These are phyloP conservation scores for Drosophila differens DNA, from an alignment of 2,888 invertebrate species.

Conservation along the genomic window DNA sequence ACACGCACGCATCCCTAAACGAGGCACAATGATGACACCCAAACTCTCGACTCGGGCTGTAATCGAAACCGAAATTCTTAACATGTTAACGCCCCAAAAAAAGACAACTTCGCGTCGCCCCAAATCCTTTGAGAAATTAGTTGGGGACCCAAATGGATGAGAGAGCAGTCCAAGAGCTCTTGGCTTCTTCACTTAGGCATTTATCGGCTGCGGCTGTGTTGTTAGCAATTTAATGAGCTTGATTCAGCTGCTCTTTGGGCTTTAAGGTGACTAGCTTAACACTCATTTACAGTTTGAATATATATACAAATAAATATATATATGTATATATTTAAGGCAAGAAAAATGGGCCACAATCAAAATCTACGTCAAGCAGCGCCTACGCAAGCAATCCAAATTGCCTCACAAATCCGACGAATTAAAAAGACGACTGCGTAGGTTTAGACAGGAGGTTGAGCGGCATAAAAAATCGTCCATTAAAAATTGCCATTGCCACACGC, in stretches of 20 bases:
- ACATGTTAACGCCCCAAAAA: constrained; percentile 55
- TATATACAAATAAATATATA: not conserved
- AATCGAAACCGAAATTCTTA: constrained; percentile 58
- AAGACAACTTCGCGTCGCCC: constrained; percentile 46
- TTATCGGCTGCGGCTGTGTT: constrained; percentile 17
- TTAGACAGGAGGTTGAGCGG: not conserved
- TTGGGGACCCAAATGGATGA: constrained; percentile 22
- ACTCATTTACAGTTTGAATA: constrained; percentile 11
- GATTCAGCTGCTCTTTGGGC: constrained; percentile 14
- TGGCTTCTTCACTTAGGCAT: constrained; percentile 39
- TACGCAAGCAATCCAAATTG: constrained; percentile 59
- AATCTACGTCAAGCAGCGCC: constrained; percentile 23
- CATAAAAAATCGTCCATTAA: constrained; percentile 42
- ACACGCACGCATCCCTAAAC: not conserved
- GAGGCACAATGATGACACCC: constrained; percentile 23
- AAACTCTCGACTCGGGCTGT: constrained; percentile 14
- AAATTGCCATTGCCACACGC: constrained; percentile 50
- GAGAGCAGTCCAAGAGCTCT: constrained; percentile 10
- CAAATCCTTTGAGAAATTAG: constrained; percentile 79
- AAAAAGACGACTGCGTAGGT: constrained; percentile 2
- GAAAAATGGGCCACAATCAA: constrained; percentile 26
- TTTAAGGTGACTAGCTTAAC: constrained; percentile 12
- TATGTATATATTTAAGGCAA: constrained; percentile 3
- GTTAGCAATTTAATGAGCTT: constrained; percentile 27
- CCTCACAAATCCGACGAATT: constrained; percentile 59